phyloP scores from a whole-genome alignment of 2,113 vertebrate species.

The Progne subis region DNA sequence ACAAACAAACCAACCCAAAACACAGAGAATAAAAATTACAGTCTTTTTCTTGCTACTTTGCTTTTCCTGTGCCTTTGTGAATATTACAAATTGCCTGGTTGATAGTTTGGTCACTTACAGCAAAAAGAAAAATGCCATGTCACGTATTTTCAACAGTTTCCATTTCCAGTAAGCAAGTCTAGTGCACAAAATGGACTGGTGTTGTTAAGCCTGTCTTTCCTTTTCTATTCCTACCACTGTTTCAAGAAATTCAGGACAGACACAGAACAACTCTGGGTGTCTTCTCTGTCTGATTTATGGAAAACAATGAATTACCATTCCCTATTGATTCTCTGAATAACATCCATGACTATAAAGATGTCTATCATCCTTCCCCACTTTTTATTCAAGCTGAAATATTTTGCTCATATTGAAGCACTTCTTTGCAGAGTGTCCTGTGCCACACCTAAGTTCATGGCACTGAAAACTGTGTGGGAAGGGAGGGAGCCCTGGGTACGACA shows the following conservation, averaged over 20 bases:
- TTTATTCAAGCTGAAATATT: not conserved
- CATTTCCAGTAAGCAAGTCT: not conserved
- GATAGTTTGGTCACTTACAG: not conserved
- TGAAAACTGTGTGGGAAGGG: not conserved
- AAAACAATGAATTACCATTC: not conserved
- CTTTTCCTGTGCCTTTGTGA: not conserved
- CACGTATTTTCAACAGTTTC: not conserved
- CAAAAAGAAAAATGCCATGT: not conserved
- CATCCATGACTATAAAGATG: not conserved
- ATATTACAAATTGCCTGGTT: not conserved
- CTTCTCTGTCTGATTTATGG: not conserved
- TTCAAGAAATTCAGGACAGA: not conserved
- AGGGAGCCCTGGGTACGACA: not conserved
- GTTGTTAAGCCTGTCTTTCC: not conserved
- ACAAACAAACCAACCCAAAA: not conserved
- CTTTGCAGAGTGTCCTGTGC: not conserved
- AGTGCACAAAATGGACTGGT: not conserved
- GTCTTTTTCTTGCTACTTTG: not conserved
- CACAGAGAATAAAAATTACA: not conserved
- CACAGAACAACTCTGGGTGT: not conserved
- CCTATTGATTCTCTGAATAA: not conserved
- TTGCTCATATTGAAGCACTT: not conserved
- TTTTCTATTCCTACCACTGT: not conserved
- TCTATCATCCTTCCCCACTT: not conserved
- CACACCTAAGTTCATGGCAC: rapidly evolving